Conservation (phyloP, 2,888 invertebrate genomes). For the Corbicula japonica region DNA sequence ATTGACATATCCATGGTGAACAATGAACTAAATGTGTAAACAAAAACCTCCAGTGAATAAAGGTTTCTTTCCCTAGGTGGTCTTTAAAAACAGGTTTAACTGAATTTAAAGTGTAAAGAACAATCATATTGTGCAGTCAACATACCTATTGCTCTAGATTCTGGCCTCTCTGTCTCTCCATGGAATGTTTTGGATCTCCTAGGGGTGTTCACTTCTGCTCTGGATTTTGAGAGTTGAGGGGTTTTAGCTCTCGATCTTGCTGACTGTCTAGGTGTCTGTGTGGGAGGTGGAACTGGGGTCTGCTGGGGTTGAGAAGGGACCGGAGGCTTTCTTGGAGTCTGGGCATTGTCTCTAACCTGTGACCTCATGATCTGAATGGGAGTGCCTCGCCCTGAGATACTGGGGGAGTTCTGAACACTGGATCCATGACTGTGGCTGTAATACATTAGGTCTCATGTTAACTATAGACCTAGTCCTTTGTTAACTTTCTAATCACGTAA, state of each 20-base stretch:
- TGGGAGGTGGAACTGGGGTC: not conserved
- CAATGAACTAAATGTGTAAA: too few species aligned
- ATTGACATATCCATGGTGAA: too few species aligned
- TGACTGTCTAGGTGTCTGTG: slow-evolving; percentile 42
- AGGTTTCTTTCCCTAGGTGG: too few species aligned
- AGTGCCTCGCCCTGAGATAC: slow-evolving; percentile 53
- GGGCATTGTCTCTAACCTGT: slow-evolving; percentile 26
- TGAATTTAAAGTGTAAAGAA: too few species aligned
- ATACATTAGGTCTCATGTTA: slow-evolving; percentile 2
- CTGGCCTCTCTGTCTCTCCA: slow-evolving; percentile 61
- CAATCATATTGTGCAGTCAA: too few species aligned
- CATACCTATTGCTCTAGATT: slow-evolving; percentile 79
- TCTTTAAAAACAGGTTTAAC: too few species aligned
- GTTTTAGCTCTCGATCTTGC: slow-evolving; percentile 51
- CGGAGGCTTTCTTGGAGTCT: slow-evolving; percentile 16
- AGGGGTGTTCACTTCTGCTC: slow-evolving; percentile 38
- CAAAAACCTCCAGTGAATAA: too few species aligned
- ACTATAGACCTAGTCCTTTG: too few species aligned
- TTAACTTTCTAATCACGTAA: too few species aligned
- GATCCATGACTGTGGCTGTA: slow-evolving; percentile 41
- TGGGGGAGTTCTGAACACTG: slow-evolving; percentile 59
- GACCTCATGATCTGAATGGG: slow-evolving; percentile 37
- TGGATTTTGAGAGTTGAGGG: slow-evolving; percentile 39
- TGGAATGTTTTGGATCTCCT: slow-evolving; percentile 63
- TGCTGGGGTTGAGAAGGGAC: slow-evolving; percentile 9